These are phyloP conservation scores for Rotaria macrura DNA, from an alignment of 2,888 invertebrate species.

Conservation along the genomic window DNA sequence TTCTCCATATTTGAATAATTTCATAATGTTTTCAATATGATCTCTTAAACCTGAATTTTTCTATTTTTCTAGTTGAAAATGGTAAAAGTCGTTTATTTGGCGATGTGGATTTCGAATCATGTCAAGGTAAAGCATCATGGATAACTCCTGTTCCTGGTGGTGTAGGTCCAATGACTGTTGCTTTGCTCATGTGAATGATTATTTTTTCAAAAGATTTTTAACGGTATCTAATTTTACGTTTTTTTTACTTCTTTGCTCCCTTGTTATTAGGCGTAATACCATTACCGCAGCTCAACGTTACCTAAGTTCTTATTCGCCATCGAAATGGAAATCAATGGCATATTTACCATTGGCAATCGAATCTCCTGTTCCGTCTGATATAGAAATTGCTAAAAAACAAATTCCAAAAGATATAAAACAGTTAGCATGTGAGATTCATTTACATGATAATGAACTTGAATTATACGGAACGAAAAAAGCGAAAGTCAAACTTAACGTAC, in stretches of 20 bases:
- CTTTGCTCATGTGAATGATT: conserved; percentile 59
- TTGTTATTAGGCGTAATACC: conserved; percentile 1
- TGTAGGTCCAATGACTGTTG: conserved; percentile 96
- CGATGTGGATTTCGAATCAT: conserved; percentile 30
- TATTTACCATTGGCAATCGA: neutral
- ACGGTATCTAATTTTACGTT: no score
- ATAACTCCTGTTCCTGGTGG: conserved; percentile 84
- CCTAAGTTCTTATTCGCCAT: conserved; percentile 2
- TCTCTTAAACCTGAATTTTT: no score
- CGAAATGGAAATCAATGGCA: conserved; percentile 25
- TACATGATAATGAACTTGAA: conserved; percentile 68
- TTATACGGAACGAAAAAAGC: conserved; percentile 86
- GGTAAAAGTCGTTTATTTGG: conserved; percentile 21
- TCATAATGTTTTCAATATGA: no score
- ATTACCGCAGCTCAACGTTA: conserved; percentile 28
- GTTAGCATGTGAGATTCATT: conserved; percentile 72
- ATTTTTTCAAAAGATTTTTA: neutral
- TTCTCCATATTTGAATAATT: no score
- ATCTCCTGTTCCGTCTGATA: conserved; percentile 56
- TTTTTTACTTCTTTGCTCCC: no score
- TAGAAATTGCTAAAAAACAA: conserved; percentile 75
- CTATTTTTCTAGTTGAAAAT: neutral
- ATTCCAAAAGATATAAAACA: conserved; percentile 69
- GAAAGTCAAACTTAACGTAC: conserved; percentile 71
- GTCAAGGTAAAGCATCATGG: conserved; percentile 46